Conservation (phyloP, 2,113 vertebrate genomes). For the Bothrops jararaca region DNA sequence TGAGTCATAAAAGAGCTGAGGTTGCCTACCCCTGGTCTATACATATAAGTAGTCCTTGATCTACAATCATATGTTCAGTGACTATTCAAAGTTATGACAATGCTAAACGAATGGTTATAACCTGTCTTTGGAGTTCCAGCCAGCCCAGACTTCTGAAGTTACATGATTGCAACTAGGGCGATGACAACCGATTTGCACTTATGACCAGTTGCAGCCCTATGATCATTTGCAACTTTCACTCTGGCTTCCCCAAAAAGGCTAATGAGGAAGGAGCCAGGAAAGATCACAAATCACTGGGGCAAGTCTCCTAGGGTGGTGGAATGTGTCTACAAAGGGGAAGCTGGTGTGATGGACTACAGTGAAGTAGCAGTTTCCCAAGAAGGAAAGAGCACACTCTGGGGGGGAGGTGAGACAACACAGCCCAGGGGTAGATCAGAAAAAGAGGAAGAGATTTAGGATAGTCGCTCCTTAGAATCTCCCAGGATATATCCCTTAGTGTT, state of each 20-base stretch:
- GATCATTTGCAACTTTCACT: background rate
- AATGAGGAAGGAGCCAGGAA: background rate
- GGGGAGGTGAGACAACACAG: background rate
- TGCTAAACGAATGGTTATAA: background rate
- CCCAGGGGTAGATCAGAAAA: background rate
- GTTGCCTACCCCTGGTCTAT: background rate
- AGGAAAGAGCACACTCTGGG: background rate
- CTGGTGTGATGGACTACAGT: background rate
- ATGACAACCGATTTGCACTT: background rate
- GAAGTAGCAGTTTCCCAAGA: background rate
- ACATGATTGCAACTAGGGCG: background rate
- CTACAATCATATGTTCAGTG: background rate
- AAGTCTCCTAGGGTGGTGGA: background rate
- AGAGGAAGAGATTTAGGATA: background rate
- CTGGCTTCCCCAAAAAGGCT: background rate
- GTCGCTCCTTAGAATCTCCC: background rate
- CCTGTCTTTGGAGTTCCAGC: background rate
- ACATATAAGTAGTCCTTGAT: background rate
- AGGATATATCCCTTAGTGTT: background rate
- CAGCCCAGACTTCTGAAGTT: background rate
- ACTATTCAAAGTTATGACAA: background rate
- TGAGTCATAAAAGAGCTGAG: no score
- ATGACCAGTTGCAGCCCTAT: background rate
- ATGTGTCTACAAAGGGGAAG: background rate
- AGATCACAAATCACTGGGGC: background rate